phyloP scores from a whole-genome alignment of 2,113 vertebrate species.

The Sander lucioperca region DNA sequence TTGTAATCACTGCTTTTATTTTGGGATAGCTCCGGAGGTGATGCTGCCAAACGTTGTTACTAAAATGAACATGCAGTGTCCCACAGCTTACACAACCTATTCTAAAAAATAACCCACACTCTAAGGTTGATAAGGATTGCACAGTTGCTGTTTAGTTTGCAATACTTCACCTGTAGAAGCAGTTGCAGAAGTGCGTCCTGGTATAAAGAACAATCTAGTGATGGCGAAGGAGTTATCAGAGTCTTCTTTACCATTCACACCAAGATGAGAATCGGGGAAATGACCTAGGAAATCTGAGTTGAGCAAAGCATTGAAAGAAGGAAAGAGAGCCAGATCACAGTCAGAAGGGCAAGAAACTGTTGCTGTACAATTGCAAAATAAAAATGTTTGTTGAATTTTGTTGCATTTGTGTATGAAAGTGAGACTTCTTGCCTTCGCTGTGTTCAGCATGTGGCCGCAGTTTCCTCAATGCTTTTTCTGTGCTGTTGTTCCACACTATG shows the following conservation, averaged over 20 bases:
- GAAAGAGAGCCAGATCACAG: not conserved
- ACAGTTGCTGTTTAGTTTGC: not conserved
- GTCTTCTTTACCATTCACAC: slow-evolving; percentile 62
- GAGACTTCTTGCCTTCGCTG: slow-evolving; percentile 57
- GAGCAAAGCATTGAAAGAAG: not conserved
- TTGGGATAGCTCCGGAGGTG: not conserved
- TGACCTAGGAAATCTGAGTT: slow-evolving; percentile 2
- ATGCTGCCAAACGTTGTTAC: not conserved
- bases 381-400: slow-evolving; percentile 2
- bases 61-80: not conserved
- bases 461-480: slow-evolving; percentile 83
- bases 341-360: not conserved
- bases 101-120: not conserved
- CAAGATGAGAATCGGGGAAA: not conserved
- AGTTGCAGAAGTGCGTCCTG: slow-evolving; percentile 68
- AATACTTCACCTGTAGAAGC: slow-evolving; percentile 74
- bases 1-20: slow-evolving; percentile 1
- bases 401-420: slow-evolving; percentile 31
- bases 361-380: not conserved
- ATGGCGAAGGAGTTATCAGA: slow-evolving; percentile 65
- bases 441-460: slow-evolving; percentile 61
- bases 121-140: not conserved
- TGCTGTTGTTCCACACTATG: slow-evolving; percentile 85
- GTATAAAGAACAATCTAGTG: slow-evolving; percentile 83
- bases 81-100: not conserved